These are phyloP conservation scores for Musca vetustissima DNA, from an alignment of 1,140 invertebrate genomes.

Conservation along the genomic window DNA sequence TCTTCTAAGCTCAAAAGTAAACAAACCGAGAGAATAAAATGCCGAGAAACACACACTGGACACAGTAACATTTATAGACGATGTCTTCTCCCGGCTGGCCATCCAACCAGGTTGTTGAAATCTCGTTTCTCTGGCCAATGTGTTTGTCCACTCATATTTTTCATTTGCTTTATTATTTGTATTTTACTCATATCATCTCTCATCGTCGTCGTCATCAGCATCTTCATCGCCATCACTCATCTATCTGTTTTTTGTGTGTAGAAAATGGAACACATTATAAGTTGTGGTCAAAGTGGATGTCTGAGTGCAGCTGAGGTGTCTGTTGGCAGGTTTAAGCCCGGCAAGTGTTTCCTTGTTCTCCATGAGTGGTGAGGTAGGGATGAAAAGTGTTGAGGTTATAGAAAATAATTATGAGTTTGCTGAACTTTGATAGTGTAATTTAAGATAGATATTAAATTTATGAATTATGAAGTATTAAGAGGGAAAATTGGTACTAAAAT, in stretches of 20 bases:
- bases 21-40: slow-evolving; percentile 14
- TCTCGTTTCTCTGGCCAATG: neutral
- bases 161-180: neutral
- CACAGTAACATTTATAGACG: no score
- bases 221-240: neutral
- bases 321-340: neutral
- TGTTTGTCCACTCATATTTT: neutral
- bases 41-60: no score
- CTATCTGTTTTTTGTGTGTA: neutral
- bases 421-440: no score
- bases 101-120: neutral
- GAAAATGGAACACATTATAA: slow-evolving; percentile 5
- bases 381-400: no score
- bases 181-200: neutral
- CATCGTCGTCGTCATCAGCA: neutral
- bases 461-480: no score
- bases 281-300: neutral
- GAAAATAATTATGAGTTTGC: no score
- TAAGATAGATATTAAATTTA: no score
- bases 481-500: no score
- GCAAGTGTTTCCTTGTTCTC: neutral
- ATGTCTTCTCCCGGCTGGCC: no score
- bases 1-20: slow-evolving; percentile 30
- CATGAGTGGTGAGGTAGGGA: no score
- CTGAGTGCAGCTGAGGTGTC: slow-evolving; percentile 11